Base-by-base conservation (phyloP, 2,888 invertebrate genomes). In the Cheilosia vulpina region DNA sequence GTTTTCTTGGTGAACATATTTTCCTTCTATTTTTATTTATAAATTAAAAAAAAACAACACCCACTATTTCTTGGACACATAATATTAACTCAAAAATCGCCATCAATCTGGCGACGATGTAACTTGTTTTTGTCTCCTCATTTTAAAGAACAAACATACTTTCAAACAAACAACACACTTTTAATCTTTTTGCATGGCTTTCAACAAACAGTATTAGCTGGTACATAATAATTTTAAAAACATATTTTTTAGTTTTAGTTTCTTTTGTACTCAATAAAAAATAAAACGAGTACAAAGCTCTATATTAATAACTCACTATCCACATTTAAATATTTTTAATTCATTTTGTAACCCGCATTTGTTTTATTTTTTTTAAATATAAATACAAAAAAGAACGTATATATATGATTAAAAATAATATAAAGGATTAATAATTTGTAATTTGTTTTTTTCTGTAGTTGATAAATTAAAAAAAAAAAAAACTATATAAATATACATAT, bases 331-430 rank as follows among this genome's bases (percentile, higher is more conserved):
- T 76, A 43, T 50, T 53, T 68, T 77, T 52, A 83, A 82, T 78
- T 83, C 83, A 84, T 84, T 84, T 79, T 84, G 84, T 84, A 84
- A 84, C 80, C 80, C 76, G 84, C 84, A 84, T 84, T 76, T 55
- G 80, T 84, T 69, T 68, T 77, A 24, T 60, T 73, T 65, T 65
- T 45, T 80, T 45, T 50, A 71, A 76, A 52, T 66, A 68, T 50
- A 52, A 41, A 53, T 43, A 55, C 9, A 62, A 72, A 72, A 55
- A 50, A 41, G 43, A n/a, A 45, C 6, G 72, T 19, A 55, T 11
- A 69, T 11, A 69, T 63, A 60, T 43, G 11, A 66, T 72, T 45
- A 47, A 63, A 71, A 21, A 60, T 53, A 66, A 47, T 45, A 41
- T 66, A 68, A 57, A 19, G 19, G 4, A 38, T 13, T 17, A 24